A percentile compares a stretch with the other conserved stretches of the same genome.
Conservation (phyloP, 1,140 invertebrate species). For the Drosophila pruinosa region DNA sequence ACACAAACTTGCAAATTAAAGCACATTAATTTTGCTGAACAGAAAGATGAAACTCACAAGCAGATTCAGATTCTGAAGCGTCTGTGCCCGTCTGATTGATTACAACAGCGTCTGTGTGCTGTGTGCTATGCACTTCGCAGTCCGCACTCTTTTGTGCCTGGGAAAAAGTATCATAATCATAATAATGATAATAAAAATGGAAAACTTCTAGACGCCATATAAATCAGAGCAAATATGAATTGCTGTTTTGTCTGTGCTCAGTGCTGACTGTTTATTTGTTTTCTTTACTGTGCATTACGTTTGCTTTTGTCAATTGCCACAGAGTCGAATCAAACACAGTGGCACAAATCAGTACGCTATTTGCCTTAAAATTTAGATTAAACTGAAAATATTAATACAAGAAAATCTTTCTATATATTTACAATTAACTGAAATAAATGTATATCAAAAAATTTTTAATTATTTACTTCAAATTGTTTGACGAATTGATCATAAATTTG, state of each 20-base stretch:
- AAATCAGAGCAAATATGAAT: constrained; percentile 81
- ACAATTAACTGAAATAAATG: too few relatives aligned
- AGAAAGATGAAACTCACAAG: constrained; percentile 19
- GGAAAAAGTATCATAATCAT: constrained; percentile 69
- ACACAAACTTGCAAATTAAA: constrained; percentile 81
- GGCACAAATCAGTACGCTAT: background rate
- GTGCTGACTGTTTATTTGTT: constrained; percentile 70
- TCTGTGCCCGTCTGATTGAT: constrained; percentile 62
- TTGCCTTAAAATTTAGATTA: background rate
- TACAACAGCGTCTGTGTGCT: constrained; percentile 44
- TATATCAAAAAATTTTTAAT: too few relatives aligned
- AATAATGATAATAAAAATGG: constrained; percentile 82
- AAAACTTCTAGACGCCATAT: constrained; percentile 81
- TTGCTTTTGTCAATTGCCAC: constrained; percentile 53
- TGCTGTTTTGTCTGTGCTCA: constrained; percentile 65
- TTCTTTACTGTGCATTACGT: constrained; percentile 57
- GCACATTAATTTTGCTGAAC: constrained; percentile 71
- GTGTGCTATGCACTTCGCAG: background rate
- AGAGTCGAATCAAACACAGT: constrained; percentile 16
- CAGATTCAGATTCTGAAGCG: constrained; percentile 29
- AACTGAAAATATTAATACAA: background rate
- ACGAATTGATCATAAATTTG: too few relatives aligned
- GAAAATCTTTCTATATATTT: background rate
- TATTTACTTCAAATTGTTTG: too few relatives aligned
- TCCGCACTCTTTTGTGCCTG: constrained; percentile 37